phyloP scores from a whole-genome alignment of 2,797 vertebrate genomes.

The Lacerta agilis region DNA sequence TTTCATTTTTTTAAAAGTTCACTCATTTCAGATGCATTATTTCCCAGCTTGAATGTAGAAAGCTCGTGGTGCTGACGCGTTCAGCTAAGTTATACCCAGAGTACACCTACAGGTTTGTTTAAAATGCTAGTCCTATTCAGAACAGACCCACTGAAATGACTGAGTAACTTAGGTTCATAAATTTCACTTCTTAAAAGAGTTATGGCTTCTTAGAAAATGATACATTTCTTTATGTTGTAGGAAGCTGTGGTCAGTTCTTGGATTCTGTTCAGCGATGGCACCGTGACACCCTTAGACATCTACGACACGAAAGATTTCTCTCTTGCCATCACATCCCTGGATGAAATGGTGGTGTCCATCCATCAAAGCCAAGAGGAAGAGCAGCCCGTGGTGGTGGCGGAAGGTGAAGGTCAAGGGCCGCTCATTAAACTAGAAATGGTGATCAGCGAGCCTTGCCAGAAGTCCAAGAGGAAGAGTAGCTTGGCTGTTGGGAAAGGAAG shows the following conservation, averaged over 20 bases:
- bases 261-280: slow-evolving; percentile 95
- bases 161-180: no score
- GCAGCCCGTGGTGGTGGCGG: slow-evolving; percentile 90
- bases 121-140: no score
- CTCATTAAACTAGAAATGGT: slow-evolving; percentile 92
- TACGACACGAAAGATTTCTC: slow-evolving; percentile 95
- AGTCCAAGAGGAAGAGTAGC: slow-evolving; percentile 94
- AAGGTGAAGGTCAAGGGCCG: slow-evolving; percentile 91
- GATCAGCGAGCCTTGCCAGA: slow-evolving; percentile 95
- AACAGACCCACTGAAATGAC: no score
- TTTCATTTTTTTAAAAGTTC: slow-evolving; percentile 29
- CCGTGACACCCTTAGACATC: slow-evolving; percentile 92
- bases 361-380: slow-evolving; percentile 80
- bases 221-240: slow-evolving; percentile 71
- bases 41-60: no score
- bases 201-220: no score
- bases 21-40: not conserved
- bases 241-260: slow-evolving; percentile 92
- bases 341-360: slow-evolving; percentile 89
- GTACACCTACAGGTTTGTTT: no score
- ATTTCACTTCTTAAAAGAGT: no score
- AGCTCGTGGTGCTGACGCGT: no score
- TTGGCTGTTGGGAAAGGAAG: slow-evolving; percentile 88
- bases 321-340: slow-evolving; percentile 86
- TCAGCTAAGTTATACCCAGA: no score